Evolutionary conservation across 2,797 vertebrate species (phyloP), one percentile per base, ranked within the genome.

Genomic region (Gallirallus australis): DNA sequence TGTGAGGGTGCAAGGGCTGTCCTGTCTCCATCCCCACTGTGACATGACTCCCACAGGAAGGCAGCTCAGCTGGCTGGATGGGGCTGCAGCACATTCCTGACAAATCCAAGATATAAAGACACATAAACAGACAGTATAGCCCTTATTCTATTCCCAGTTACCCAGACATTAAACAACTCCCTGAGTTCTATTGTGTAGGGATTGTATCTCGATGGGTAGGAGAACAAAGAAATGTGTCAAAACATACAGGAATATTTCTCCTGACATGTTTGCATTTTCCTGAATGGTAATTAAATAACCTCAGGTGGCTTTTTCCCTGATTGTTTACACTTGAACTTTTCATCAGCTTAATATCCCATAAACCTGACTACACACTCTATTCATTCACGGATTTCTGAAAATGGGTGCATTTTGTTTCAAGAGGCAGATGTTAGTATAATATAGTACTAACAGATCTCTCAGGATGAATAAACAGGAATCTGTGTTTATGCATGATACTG

Each of bases 381-480:
- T 91, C 70, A 93, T 93, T 79, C 89, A 91, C 1, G 31, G 72
- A 40, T 91, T 96, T 97, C 90, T 78, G 56, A 50, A 91, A 96
- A 93, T 20, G 57, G 27, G 10, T 82, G 60, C 7, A n/a, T 92
- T 97, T 97, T 97, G 76, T 83, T 94, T 91, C 96, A 96, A 93
- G 86, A 71, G 71, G 71, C 21, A 95, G 72, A 90, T 78, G 92
- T 90, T 90, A 72, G 61, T 50, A 82, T 59, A 93, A 90, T 37
- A 77, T 40, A 87, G 70, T 66, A 96, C 86, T 96, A 97, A 97
- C 97, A 97, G 81, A 95, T 91, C 83, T 88, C 64, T 79, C 76
- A 47, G 30, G 52, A 60, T 73, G 91, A 96, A 96, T 98, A 98
- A 98, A 98, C 97, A 98, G 96, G 97, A 98, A 97, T 96, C 53